Base-by-base conservation (phyloP, 2,113 vertebrate genomes). In the Anhinga anhinga region DNA sequence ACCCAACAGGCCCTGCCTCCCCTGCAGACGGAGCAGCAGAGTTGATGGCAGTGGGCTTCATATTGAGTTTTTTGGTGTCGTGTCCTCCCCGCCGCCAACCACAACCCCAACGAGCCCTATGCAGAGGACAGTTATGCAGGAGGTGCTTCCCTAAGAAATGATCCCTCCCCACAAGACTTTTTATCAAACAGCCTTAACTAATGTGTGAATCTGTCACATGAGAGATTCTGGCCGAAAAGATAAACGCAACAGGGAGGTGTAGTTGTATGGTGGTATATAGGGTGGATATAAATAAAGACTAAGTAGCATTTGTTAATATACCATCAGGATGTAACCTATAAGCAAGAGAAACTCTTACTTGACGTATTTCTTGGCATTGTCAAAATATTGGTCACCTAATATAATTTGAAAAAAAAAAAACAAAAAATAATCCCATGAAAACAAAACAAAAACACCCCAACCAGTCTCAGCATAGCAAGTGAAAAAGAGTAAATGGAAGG, bases 41-140 rank as follows among this genome's bases (percentile, higher is more conserved):
- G 25, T 7, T 22, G 12, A 34, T 8, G 36, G 27, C 44, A 50
- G 11, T 7, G 9, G 23, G 23, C 11, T 74, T 34, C 47, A 11
- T 3, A 19, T 1, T 5, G 20, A 29, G 5, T 3, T 42, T 55
- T 52, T 15, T 27, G 45, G 10, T 3, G 4, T 53, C 19, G 19
- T 20, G 45, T 21, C 11, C 11, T 7, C 26, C 7, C 1, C 22
- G 7, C 4, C 26, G 8, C 6, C 17, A 20, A 15, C 9, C 13
- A 25, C n/a, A 47, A 56, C 14, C 17, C 29, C 45, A 42, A 14
- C 1, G 25, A 50, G 15, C 4, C 3, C 36, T 16, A 9, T 16
- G 36, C 40, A 15, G 17, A 55, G 14, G 27, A 61, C 11, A 55
- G 15, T 7, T 67, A 25, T 19, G 36, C 26, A 52, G 23, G 36